phyloP scores from a whole-genome alignment of 2,888 invertebrate genomes.

The Yponomeuta sedellus region DNA sequence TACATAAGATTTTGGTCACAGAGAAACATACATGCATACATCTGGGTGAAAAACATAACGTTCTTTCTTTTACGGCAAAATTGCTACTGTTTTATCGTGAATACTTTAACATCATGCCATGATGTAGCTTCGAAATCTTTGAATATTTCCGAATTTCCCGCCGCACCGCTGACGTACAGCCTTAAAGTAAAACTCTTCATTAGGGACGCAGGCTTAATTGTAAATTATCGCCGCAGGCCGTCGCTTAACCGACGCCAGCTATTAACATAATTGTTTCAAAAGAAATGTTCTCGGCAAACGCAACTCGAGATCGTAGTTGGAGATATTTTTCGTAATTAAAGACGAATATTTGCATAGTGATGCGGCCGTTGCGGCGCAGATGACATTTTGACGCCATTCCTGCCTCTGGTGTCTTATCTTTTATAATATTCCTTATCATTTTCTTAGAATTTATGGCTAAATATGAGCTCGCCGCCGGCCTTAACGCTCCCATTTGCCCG shows the following conservation, averaged over 20 bases:
- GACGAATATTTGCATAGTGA: constrained; percentile 63
- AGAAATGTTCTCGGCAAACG: constrained; percentile 55
- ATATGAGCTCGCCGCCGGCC: constrained; percentile 33
- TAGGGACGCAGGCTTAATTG: constrained; percentile 53
- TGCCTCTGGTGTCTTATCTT: constrained; percentile 40
- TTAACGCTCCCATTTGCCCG: constrained; percentile 42
- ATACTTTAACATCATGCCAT: too few relatives aligned
- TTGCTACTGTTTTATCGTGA: too few relatives aligned
- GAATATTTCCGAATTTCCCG: too few relatives aligned
- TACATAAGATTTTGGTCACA: too few relatives aligned
- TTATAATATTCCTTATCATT: constrained; percentile 39
- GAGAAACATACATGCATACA: too few relatives aligned
- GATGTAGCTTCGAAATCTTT: too few relatives aligned
- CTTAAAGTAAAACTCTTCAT: constrained; percentile 23
- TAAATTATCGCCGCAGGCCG: constrained; percentile 52
- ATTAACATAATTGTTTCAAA: constrained; percentile 70
- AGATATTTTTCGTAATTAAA: constrained; percentile 59
- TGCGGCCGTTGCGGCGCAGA: constrained; percentile 34
- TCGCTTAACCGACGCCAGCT: constrained; percentile 33
- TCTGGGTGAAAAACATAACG: too few relatives aligned
- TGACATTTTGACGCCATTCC: constrained; percentile 39
- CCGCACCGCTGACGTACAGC: not conserved
- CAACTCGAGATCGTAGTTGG: constrained; percentile 57
- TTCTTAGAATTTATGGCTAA: constrained; percentile 40
- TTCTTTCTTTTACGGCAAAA: too few relatives aligned